Base-by-base conservation (phyloP, 2,113 vertebrate species). In the Sitta europaea region DNA sequence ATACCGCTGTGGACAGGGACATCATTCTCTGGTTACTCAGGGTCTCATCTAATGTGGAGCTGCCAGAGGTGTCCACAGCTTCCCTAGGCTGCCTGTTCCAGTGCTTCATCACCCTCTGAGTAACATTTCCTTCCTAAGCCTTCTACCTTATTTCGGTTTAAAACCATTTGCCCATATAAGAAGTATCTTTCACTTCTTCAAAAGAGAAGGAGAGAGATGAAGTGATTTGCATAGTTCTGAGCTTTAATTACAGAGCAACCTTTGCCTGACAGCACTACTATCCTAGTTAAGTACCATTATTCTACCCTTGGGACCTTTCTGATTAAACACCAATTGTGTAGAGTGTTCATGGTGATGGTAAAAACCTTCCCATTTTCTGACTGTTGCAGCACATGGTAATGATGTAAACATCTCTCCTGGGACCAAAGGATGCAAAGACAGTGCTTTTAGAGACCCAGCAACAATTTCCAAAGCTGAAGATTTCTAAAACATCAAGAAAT, bases 161-260 rank as follows among this genome's bases (percentile, higher is more conserved):
- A 68, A 82, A 61, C 14, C 20, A 40, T 35, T 35, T 89, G 9
- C 54, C 29, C 16, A 12, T 11, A 23, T 15, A 18, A 61, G 53
- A 89, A 61, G 29, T 40, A 29, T n/a, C 5, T 25, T 67, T 75
- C 0, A 0, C 54, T 75, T 24, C n/a, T 48, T 61, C 31, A 47
- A 74, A 75, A 27, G 40, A 51, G 28, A 47, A 21, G 10, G 16
- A 14, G 38, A 88, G 55, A 77, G 4, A 66, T 55, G 25, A 92
- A 81, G 38, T 53, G 29, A 91, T 80, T 90, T 90, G n/a, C 28
- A 43, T 48, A 82, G 59, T 57, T 91, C 57, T 95, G 29, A 59
- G 36, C 38, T 75, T 91, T 91, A 89, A 94, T 95, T 95, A 63
- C 40, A 89, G 83, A 71, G 40, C 66, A 91, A 81, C 76, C n/a